Percentiles rank a stretch among this genome's conserved stretches.
phyloP scores from a whole-genome alignment of 1,140 invertebrate genomes.

The Pseudomyrmex pallidus region DNA sequence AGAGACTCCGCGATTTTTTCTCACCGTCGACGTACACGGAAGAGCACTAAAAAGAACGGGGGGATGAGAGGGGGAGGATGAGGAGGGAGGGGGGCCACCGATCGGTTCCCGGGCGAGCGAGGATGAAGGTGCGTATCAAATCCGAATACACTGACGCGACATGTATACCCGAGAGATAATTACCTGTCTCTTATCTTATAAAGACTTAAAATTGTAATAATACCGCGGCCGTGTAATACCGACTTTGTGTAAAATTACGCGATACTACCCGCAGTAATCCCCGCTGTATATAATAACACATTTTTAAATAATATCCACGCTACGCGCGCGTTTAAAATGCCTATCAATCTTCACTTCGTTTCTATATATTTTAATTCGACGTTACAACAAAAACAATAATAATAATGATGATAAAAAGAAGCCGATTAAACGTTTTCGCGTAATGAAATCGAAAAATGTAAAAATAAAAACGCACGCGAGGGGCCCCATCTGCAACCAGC shows the following conservation, averaged over 20 bases:
- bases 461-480: constrained; percentile 26
- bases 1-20: constrained; percentile 57
- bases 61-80: too few species aligned
- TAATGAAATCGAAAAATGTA: constrained; percentile 18
- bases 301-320: neutral
- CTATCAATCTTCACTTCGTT: neutral
- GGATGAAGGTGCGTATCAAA: constrained; percentile 47
- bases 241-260: neutral
- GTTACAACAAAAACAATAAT: too few species aligned
- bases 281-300: neutral
- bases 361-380: constrained; percentile 21
- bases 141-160: constrained; percentile 35
- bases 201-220: constrained; percentile 32
- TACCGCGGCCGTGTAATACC: neutral
- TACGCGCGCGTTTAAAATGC: too few species aligned
- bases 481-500: neutral
- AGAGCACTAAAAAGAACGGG: constrained; percentile 37
- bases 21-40: constrained; percentile 49
- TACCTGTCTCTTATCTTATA: constrained; percentile 46
- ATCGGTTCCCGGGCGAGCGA: constrained; percentile 26
- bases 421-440: constrained; percentile 1
- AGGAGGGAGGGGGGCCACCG: neutral
- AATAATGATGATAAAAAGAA: neutral
- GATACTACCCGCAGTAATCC: neutral
- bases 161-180: constrained; percentile 31